These are phyloP conservation scores for Anastatus disparis DNA, from an alignment of 1,140 invertebrate species.

Conservation along the genomic window DNA sequence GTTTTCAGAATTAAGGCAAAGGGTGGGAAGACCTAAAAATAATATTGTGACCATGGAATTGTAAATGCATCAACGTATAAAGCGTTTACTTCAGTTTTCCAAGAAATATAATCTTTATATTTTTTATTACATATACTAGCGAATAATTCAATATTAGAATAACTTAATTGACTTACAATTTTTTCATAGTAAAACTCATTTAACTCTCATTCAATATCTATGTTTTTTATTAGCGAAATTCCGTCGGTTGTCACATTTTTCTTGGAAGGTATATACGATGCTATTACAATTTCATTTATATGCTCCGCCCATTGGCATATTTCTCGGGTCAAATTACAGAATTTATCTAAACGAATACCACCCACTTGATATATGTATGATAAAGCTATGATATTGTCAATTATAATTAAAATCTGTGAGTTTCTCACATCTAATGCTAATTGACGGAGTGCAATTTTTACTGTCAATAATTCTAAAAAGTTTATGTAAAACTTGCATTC, in stretches of 20 bases:
- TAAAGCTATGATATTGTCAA: neutral
- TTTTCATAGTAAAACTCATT: conserved; percentile 7
- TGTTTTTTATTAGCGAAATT: neutral
- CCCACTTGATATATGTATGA: neutral
- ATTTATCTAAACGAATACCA: neutral
- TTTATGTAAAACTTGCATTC: conserved; percentile 11
- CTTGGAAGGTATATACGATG: conserved; percentile 9
- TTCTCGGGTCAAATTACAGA: neutral
- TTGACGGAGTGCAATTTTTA: neutral
- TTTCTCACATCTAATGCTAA: neutral
- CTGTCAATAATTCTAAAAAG: conserved; percentile 5
- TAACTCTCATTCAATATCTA: conserved; percentile 14
- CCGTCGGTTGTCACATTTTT: neutral
- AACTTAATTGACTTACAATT: conserved; percentile 28
- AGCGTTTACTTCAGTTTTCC: conserved; percentile 10
- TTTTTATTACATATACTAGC: conserved; percentile 19
- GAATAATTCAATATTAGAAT: conserved; percentile 36
- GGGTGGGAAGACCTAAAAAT: conserved; percentile 36
- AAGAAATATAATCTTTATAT: conserved; percentile 26
- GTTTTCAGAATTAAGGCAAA: conserved; percentile 20
- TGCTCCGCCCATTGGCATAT: conserved; percentile 11
- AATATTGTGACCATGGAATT: conserved; percentile 6
- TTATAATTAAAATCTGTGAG: neutral
- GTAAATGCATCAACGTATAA: conserved; percentile 38
- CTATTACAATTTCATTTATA: neutral